Evolutionary conservation across 2,888 invertebrate genomes (phyloP), one percentile per base, ranked within the genome.

Genomic region (Sinelater perroti): DNA sequence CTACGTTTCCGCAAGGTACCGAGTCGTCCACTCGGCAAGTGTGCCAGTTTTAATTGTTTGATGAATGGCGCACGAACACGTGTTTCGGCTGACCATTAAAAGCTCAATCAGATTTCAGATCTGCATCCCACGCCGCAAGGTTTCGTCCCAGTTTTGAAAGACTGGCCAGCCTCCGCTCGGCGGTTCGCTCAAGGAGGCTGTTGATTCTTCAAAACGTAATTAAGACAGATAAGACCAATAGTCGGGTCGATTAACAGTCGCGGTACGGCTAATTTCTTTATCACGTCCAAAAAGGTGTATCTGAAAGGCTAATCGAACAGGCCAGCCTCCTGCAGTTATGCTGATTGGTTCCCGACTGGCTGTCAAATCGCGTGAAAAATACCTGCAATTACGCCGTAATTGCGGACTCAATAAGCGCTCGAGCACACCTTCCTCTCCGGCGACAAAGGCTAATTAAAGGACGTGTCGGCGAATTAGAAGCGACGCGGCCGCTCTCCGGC

Each of bases 41-140:
- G 55, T 55, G 55, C 55, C 30, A 55, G 47, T 47, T 55, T 55
- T 36, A 55, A 47, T 55, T 55, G 20, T 21, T 40, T 55, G 55
- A 55, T 47, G 44, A 55, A 55, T 40, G 31, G 18, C 17, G 7
- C 28, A 40, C 28, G 18, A 50, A 36, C 18, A 24, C 38, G 36
- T 50, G 38, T 26, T 28, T 11, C 17, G 11, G 14, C 33, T 33
- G 11, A 16, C 33, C 16, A 33, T 33, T 33, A 33, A 16, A 17
- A 33, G 33, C 11, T 10, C 14, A 33, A 10, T 2, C 8, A 33
- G 17, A 33, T 16, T 33, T 33, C 33, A 17, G 16, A 33, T 33
- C n/a, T 33, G 11, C 16, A 33, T 3, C 33, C 33, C 33, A 33
- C 33, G 18, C 17, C 10, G 3, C 20, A 18, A 18, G 16, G n/a